phyloP scores from a whole-genome alignment of 2,797 vertebrate species.

The Oreochromis mossambicus region DNA sequence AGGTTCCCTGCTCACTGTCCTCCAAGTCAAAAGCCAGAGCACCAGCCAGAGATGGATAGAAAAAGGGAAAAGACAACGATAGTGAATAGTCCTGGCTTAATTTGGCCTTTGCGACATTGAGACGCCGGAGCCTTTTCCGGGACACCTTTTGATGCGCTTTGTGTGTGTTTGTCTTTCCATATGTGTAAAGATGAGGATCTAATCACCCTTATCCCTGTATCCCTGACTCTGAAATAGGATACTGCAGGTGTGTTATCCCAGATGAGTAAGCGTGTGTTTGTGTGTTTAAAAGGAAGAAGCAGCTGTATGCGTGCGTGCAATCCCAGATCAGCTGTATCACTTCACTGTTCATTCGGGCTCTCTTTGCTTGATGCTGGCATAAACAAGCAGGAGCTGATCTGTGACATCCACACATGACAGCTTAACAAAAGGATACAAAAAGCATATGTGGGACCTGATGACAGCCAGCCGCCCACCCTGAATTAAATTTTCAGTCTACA shows the following conservation, averaged over 20 bases:
- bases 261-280: background rate
- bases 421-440: constrained; percentile 61
- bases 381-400: constrained; percentile 57
- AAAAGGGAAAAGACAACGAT: constrained; percentile 14
- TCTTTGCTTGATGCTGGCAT: constrained; percentile 27
- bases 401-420: constrained; percentile 62
- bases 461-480: constrained; percentile 17
- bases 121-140: background rate
- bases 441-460: background rate
- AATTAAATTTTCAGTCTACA: background rate
- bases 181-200: constrained; percentile 2
- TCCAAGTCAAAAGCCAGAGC: constrained; percentile 42
- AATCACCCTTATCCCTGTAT: background rate
- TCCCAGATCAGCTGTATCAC: constrained; percentile 37
- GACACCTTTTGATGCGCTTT: background rate
- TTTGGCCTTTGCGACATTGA: constrained; percentile 11
- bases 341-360: background rate
- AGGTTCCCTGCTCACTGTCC: constrained; percentile 21
- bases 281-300: constrained; percentile 28
- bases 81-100: constrained; percentile 12
- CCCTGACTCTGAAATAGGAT: constrained; percentile 23
- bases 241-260: constrained; percentile 31
- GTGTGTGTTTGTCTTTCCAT: background rate
- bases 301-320: constrained; percentile 45
- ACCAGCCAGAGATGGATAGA: constrained; percentile 27